phyloP scores from a whole-genome alignment of 1,140 invertebrate genomes.

The Metaphire vulgaris region DNA sequence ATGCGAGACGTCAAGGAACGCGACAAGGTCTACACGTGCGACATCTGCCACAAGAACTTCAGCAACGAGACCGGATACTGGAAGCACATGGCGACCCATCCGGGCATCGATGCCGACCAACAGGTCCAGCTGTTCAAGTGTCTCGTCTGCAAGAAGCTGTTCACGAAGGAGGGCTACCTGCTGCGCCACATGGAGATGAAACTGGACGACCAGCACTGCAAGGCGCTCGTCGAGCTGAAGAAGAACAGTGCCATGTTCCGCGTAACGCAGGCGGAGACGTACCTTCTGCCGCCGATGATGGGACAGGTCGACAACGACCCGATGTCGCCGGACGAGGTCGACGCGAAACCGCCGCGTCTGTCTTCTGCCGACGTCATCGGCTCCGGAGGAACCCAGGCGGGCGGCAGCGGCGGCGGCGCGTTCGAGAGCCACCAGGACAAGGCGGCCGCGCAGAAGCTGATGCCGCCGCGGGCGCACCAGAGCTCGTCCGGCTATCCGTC shows the following conservation, averaged over 20 bases:
- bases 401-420: too few species aligned
- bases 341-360: background rate
- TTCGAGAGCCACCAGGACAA: background rate
- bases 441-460: background rate
- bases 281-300: background rate
- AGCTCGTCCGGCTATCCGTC: background rate
- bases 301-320: background rate
- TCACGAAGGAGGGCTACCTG: slow-evolving; percentile 25
- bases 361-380: background rate
- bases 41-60: too few species aligned
- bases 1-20: slow-evolving; percentile 1
- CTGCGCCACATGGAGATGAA: slow-evolving; percentile 24
- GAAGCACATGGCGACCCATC: slow-evolving; percentile 1
- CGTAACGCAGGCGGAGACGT: background rate
- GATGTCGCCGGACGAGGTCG: background rate
- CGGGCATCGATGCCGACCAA: background rate
- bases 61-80: background rate
- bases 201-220: slow-evolving; percentile 9
- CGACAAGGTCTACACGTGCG: background rate
- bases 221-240: background rate
- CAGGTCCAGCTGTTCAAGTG: slow-evolving; percentile 21
- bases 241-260: background rate
- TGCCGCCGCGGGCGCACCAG: background rate
- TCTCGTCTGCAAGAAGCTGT: slow-evolving; percentile 26
- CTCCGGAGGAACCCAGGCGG: too few species aligned